Evolutionary conservation across 2,797 vertebrate genomes (phyloP).

Genomic region (Pipistrellus nathusii): DNA sequence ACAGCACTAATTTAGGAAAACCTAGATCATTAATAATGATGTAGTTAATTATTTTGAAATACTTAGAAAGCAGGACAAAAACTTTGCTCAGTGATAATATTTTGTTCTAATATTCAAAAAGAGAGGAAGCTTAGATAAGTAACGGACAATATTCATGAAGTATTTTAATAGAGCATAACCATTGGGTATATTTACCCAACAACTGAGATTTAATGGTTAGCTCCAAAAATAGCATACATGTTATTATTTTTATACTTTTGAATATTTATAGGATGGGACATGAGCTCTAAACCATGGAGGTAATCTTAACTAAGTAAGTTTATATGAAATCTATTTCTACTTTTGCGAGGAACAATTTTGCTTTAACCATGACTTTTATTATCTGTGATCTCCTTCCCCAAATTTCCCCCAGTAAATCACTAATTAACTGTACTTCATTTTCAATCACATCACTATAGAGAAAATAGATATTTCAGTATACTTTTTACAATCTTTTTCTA

Average conservation of each 20-base stretch:
- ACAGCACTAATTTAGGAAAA: constrained; percentile 38
- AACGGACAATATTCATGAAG: background rate
- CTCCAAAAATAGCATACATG: background rate
- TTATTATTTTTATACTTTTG: constrained; percentile 19
- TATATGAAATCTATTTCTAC: constrained; percentile 38
- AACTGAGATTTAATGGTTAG: constrained; percentile 40
- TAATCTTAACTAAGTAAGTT: constrained; percentile 38
- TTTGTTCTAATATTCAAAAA: constrained; percentile 54
- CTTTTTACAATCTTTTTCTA: constrained; percentile 58
- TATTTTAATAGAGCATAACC: constrained; percentile 32
- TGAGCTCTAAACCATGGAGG: background rate
- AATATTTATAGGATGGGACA: background rate
- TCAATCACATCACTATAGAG: constrained; percentile 8
- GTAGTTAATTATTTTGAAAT: constrained; percentile 35
- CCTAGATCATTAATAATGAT: constrained; percentile 36
- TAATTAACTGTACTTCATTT: constrained; percentile 31
- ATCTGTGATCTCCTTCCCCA: background rate
- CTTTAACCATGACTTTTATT: constrained; percentile 40
- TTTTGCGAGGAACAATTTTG: background rate
- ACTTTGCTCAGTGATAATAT: background rate
- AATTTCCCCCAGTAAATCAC: background rate
- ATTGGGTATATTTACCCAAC: background rate
- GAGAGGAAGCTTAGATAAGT: constrained; percentile 22
- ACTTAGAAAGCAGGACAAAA: constrained; percentile 55
- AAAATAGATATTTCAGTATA: background rate